Base-by-base conservation (phyloP, 2,797 vertebrate genomes). In the Xyrichtys novacula region DNA sequence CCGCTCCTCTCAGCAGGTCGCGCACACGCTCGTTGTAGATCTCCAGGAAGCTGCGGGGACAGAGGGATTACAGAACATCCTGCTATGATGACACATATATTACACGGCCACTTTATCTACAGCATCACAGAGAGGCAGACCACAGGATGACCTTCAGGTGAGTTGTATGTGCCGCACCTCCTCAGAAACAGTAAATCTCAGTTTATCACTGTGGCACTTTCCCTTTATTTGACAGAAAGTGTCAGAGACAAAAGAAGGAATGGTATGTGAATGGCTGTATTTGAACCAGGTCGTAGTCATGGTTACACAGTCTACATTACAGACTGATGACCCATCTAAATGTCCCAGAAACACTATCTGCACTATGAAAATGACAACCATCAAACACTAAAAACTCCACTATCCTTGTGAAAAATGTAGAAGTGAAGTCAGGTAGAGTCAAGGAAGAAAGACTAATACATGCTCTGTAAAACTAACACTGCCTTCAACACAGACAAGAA, bases 11-110 rank as follows among this genome's bases (percentile, higher is more conserved):
- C 61, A 99, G 87, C 60, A 99, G 85, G 88, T 99, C 98, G 46
- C 96, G 91, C 1, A 98, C 98, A 0, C 95, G 96, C 79, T 99
- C 98, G 0, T 99, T 99, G 76, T 99, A 99, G 88, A 99, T 99
- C 95, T 99, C 98, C 71, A 99, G 91, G 83, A 99, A 99, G 85
- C 97, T 99, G 82, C 43, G 79, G 57, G 58, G 7, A 58, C 31
- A 80, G 20, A 71, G 6, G n/a, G 7, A 68, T 1, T 39, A 23
- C 3, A 22, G 11, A 20, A 58, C 20, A 63, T 17, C 25, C 7
- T 8, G 16, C 23, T n/a, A 32, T 69, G 22, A 64, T 38, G 22
- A 32, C 55, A 29, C 19, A 19, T 32, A 15, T 48, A 52, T 34
- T n/a, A n/a, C n/a, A n/a, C n/a, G n/a, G n/a, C n/a, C n/a, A n/a